Conservation (phyloP, 2,888 invertebrate genomes). For the Neelides folsomi region DNA sequence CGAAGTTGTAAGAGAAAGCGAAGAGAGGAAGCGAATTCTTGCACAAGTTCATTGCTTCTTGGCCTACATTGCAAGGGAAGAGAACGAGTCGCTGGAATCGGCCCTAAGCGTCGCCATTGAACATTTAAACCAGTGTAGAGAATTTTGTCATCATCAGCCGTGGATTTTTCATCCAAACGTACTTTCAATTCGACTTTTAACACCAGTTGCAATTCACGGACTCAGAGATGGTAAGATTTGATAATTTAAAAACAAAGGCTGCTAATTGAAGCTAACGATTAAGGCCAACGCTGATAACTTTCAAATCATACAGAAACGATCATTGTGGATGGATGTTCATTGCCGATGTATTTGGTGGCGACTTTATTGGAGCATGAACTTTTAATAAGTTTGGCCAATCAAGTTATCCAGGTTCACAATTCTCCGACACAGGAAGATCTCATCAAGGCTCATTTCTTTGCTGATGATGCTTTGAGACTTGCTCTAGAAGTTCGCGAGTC, state of each 20-base stretch:
- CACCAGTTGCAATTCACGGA: conserved; percentile 23
- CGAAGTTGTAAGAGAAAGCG: conserved; percentile 11
- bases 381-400: conserved; percentile 23
- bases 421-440: conserved; percentile 24
- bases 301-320: no score
- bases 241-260: no score
- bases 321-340: conserved; percentile 20
- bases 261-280: no score
- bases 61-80: conserved; percentile 22
- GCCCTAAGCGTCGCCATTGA: conserved; percentile 19
- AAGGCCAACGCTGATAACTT: no score
- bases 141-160: conserved; percentile 17
- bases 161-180: conserved; percentile 23
- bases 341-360: conserved; percentile 26
- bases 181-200: conserved; percentile 17
- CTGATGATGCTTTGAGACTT: conserved; percentile 25
- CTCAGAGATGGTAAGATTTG: conserved; percentile 15
- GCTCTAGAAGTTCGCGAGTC: conserved; percentile 27
- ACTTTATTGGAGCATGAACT: conserved; percentile 27
- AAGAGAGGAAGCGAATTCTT: conserved; percentile 2
- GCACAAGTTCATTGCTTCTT: conserved; percentile 25
- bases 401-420: conserved; percentile 21
- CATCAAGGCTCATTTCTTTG: conserved; percentile 21
- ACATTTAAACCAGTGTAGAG: conserved; percentile 20
- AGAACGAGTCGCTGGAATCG: conserved; percentile 12